These are phyloP conservation scores for Onychorhynchus coronatus DNA, from an alignment of 2,113 vertebrate species.

Conservation along the genomic window DNA sequence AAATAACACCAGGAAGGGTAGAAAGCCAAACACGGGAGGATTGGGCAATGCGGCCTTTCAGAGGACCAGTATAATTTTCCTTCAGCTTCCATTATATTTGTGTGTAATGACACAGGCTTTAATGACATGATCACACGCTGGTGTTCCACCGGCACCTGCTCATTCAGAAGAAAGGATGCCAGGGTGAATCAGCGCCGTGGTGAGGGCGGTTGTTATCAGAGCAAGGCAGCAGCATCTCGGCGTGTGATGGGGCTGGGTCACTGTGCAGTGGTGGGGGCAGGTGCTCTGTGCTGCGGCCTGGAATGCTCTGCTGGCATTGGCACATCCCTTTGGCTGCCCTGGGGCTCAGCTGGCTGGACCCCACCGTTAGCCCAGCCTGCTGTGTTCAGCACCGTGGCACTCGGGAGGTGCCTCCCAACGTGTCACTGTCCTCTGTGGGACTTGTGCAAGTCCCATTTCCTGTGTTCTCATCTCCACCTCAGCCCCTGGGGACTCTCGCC, in stretches of 20 bases:
- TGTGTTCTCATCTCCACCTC: rapidly evolving
- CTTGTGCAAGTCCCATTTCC: background rate
- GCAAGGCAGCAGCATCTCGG: background rate
- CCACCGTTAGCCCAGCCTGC: rapidly evolving
- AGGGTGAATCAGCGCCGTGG: constrained; percentile 4
- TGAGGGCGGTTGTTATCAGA: background rate
- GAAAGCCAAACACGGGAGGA: background rate
- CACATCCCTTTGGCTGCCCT: background rate
- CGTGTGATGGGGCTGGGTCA: background rate
- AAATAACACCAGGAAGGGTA: background rate
- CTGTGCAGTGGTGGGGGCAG: rapidly evolving
- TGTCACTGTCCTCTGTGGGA: rapidly evolving
- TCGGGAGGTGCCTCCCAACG: rapidly evolving
- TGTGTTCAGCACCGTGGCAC: rapidly evolving
- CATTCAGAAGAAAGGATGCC: constrained; percentile 13
- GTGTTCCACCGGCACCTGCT: constrained; percentile 28
- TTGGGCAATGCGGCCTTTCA: background rate
- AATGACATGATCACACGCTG: background rate
- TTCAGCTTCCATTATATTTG: constrained; percentile 25
- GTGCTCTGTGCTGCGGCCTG: rapidly evolving
- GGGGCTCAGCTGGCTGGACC: background rate
- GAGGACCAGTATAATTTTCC: background rate
- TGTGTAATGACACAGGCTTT: background rate
- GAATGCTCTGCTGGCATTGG: background rate
- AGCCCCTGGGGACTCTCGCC: background rate